Base-by-base conservation (phyloP, 2,113 vertebrate genomes). In the Ceuthmochares aereus region DNA sequence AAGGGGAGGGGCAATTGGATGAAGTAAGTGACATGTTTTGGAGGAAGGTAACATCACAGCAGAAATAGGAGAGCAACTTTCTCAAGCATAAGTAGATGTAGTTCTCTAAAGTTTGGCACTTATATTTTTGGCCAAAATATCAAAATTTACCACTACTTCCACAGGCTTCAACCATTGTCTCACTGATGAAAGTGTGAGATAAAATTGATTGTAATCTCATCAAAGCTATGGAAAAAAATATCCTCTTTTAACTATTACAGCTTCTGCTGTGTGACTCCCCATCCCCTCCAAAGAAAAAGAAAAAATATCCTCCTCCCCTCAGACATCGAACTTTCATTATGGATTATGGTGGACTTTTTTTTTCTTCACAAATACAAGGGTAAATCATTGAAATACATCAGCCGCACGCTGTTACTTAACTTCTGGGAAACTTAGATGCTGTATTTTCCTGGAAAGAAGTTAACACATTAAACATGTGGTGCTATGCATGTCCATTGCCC, bases 301-400 rank as follows among this genome's bases (percentile, higher is more conserved):
- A 47, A 1, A 78, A 63, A 27, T 1, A 17, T 29, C 7, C 1
- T 75, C 0, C 0, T 68, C 37, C 14, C 59, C 60, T 54, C 16
- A 40, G 2, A 80, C 1, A 6, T 12, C 3, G 2, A 25, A 56
- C 15, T 52, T 88, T 40, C 6, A 16, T n/a, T 84, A 51, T 30
- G 20, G 23, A 59, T 63, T 72, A 8, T 32, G 22, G 14, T 51
- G 16, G 19, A 45, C 10, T 21, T 32, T 56, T 15, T 56, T 25
- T 66, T 23, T 56, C 17, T 12, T 76, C 34, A 14, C 16, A 69
- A 21, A 13, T 40, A 66, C 62, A 77, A 69, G 54, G 32, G 66
- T 17, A 83, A 70, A 43, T 37, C 1, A 42, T 12, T 74, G 4
- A 87, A 66, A 40, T 78, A 42, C 30, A 67, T 84, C 34, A 54